These are phyloP conservation scores for Nannoperca obscura DNA, from an alignment of 2,797 vertebrate species.

Conservation along the genomic window DNA sequence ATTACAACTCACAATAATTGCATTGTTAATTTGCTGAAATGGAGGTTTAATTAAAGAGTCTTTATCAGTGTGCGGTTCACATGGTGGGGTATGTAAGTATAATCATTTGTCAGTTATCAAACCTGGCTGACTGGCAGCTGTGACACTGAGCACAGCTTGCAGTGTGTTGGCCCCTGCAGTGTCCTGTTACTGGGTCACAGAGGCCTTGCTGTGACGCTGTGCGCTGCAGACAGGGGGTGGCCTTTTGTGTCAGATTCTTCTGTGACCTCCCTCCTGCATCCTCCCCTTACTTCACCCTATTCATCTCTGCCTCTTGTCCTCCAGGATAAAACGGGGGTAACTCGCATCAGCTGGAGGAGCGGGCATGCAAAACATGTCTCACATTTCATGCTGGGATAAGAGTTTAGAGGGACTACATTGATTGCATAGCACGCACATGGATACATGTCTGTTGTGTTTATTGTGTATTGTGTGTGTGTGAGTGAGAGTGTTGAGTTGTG, in stretches of 20 bases:
- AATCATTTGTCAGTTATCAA: slow-evolving; percentile 62
- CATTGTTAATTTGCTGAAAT: slow-evolving; percentile 53
- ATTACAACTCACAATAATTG: slow-evolving; percentile 41
- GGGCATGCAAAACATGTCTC: slow-evolving; percentile 50
- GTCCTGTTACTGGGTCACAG: slow-evolving; percentile 67
- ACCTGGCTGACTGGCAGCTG: slow-evolving; percentile 75
- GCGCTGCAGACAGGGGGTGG: slow-evolving; percentile 63
- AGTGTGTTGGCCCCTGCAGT: slow-evolving; percentile 67
- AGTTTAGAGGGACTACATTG: slow-evolving; percentile 50
- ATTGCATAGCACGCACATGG: slow-evolving; percentile 20
- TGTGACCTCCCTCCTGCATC: slow-evolving; percentile 61
- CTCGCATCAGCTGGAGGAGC: slow-evolving; percentile 42
- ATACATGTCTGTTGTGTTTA: slow-evolving; percentile 13
- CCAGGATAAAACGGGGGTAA: slow-evolving; percentile 29
- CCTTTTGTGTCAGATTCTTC: slow-evolving; percentile 65
- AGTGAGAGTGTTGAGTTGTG: slow-evolving; percentile 16
- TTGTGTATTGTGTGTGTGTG: slow-evolving; percentile 1
- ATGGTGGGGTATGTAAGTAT: slow-evolving; percentile 24
- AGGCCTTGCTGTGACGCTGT: slow-evolving; percentile 55
- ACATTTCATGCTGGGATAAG: slow-evolving; percentile 46
- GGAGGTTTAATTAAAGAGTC: slow-evolving; percentile 52
- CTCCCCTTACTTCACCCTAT: slow-evolving; percentile 42
- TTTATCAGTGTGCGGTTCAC: slow-evolving; percentile 53
- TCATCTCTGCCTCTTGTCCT: slow-evolving; percentile 42
- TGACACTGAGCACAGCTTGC: slow-evolving; percentile 70